Evolutionary conservation across 2,888 invertebrate species (phyloP), one percentile per base, ranked within the genome.

Genomic region (Lasioglossum calceatum): DNA sequence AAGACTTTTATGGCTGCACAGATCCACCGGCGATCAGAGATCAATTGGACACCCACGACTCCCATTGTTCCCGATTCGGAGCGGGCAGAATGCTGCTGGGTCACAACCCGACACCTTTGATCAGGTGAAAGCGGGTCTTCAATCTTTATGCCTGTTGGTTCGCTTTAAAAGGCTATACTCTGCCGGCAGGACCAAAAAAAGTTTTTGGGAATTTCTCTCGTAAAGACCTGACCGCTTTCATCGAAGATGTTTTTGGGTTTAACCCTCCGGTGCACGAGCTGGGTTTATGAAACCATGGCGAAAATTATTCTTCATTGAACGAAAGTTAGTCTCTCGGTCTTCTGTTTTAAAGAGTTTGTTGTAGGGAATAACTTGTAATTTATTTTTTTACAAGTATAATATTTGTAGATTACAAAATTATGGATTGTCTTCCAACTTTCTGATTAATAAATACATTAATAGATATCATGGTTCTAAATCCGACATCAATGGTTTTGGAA

Each of bases 111-210:
- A 70, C 72, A 82, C 82, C 87, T 81, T 74, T 27, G 7, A 44
- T 27, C 47, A 81, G 64, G 77, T 67, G 87, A 89, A 89, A 89
- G 85, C 85, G 71, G 32, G 3, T 58, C 44, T 50, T 42, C 32
- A 16, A 71, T 78, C 44, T 47, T 77, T 74, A 10, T 67, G 16
- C 27, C 19, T 61, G 27, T 61, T 73, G 79, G 19, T 74, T 64
- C 47, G 71, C 70, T 42, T 71, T 42, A n/a, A 58, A n/a, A n/a
- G 58, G n/a, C 4, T n/a, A n/a, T 12, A 12, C 12, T 58, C 4
- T 12, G 58, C 58, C 12, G 1, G n/a, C 4, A 12, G 58, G 58
- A 12, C 1, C 4, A n/a, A n/a, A n/a, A 58, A 58, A 1, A 58
- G n/a, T n/a, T 58, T 58, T 58, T n/a, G 12, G n/a, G 0, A n/a